Conservation (phyloP, 2,888 invertebrate species). For the Drosophila gaucha region DNA sequence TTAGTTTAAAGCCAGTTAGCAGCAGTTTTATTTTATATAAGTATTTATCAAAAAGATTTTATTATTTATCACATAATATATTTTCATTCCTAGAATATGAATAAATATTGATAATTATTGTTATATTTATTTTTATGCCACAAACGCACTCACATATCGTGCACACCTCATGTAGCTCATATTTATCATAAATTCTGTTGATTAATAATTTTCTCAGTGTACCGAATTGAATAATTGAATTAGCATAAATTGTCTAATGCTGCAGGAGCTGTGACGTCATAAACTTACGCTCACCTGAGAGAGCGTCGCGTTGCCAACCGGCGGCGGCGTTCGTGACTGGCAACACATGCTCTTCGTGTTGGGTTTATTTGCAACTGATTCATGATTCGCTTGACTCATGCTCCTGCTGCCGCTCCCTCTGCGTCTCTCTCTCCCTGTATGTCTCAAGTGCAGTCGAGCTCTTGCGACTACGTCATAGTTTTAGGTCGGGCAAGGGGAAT, state of each 20-base stretch:
- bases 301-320: background rate
- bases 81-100: no score
- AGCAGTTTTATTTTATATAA: background rate
- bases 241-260: constrained; percentile 13
- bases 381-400: constrained; percentile 11
- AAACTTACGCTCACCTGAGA: background rate
- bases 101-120: background rate
- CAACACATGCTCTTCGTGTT: constrained; percentile 18
- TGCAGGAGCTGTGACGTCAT: constrained; percentile 25
- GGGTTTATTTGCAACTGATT: constrained; percentile 20
- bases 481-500: background rate
- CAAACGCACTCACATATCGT: background rate
- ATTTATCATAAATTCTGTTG: background rate
- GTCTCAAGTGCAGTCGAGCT: constrained; percentile 29
- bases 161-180: no score
- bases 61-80: no score
- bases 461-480: constrained; percentile 36
- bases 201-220: constrained; percentile 8
- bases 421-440: background rate
- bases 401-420: constrained; percentile 2
- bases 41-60: no score
- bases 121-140: background rate
- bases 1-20: background rate
- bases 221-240: constrained; percentile 22
- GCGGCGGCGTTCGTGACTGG: constrained; percentile 43